These are phyloP conservation scores for Rhodophaea formosa DNA, from an alignment of 2,888 invertebrate genomes.

Conservation along the genomic window DNA sequence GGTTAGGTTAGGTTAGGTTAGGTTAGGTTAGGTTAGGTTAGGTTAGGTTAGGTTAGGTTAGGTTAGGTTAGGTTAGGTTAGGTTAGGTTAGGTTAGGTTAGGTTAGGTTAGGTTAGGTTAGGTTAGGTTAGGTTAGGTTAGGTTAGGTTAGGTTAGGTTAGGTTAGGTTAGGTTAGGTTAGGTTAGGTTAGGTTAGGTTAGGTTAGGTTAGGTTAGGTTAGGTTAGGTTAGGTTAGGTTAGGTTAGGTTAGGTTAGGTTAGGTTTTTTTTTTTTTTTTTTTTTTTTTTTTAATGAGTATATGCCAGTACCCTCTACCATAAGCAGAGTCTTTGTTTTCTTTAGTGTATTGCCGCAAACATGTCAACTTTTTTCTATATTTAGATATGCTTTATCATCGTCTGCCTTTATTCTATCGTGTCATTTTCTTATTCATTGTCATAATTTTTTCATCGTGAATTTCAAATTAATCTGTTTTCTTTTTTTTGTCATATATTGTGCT, in stretches of 20 bases:
- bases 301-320: no score
- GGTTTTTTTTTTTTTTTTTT: no score
- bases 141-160: conserved; percentile 22
- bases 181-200: conserved; percentile 23
- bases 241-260: conserved; percentile 17
- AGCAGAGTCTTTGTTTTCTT: no score
- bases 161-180: conserved; percentile 23
- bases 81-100: conserved; percentile 31
- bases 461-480: no score
- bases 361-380: no score
- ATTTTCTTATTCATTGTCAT: no score
- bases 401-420: no score
- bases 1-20: conserved; percentile 23
- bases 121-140: conserved; percentile 25
- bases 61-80: conserved; percentile 29
- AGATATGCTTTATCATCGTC: no score
- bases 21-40: conserved; percentile 23
- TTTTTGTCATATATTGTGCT: no score
- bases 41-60: conserved; percentile 22
- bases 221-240: conserved; percentile 23
- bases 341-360: no score
- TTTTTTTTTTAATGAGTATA: no score
- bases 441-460: no score
- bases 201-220: conserved; percentile 24
- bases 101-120: conserved; percentile 28